Evolutionary conservation across 2,888 invertebrate genomes (phyloP).

Genomic region (Halictus quadricinctus): DNA sequence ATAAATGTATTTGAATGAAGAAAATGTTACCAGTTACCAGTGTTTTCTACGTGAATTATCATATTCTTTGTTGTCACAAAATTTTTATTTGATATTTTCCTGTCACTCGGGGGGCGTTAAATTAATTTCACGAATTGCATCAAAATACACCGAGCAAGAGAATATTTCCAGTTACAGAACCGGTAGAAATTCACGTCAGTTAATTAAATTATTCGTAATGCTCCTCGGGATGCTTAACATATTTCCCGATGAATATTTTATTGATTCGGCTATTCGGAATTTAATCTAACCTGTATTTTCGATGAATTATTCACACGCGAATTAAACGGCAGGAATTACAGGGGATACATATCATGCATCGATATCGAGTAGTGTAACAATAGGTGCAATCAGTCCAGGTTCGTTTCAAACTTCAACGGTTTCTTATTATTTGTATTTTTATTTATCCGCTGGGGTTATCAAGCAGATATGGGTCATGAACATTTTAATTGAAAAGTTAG

Average conservation of each 20-base stretch:
- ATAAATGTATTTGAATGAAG: no score
- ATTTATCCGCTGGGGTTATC: neutral
- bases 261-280: neutral
- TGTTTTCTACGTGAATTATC: no score
- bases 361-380: neutral
- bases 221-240: neutral
- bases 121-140: neutral
- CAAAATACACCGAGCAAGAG: neutral
- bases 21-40: no score
- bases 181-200: neutral
- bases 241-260: slow-evolving; percentile 11
- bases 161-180: neutral
- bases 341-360: neutral
- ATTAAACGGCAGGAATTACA: neutral
- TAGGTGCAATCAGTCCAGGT: neutral
- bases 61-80: no score
- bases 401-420: neutral
- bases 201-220: slow-evolving; percentile 5
- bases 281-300: slow-evolving; percentile 3
- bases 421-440: neutral
- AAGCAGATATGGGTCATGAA: neutral
- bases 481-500: neutral
- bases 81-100: neutral
- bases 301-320: neutral
- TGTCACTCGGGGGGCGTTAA: neutral